These are phyloP conservation scores for Sarcophaga caerulescens DNA, from an alignment of 2,888 invertebrate genomes.

Conservation along the genomic window DNA sequence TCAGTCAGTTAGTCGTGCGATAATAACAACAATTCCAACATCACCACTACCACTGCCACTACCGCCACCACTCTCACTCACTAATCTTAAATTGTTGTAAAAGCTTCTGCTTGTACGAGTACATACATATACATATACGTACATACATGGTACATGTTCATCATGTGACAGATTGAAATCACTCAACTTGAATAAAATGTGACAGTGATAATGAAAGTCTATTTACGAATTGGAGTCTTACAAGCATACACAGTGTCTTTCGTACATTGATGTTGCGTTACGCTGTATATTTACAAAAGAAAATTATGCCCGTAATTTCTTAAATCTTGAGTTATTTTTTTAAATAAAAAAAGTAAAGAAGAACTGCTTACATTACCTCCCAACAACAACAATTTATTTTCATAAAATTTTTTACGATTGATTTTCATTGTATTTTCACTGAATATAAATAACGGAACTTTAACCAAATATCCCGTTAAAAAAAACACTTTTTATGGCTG, in stretches of 20 bases:
- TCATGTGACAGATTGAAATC: conserved; percentile 80
- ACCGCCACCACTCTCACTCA: background rate
- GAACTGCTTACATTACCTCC: background rate
- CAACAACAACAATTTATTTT: too few relatives aligned
- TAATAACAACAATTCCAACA: background rate
- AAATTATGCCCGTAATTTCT: background rate
- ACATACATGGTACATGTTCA: conserved; percentile 43
- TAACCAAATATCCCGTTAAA: too few relatives aligned
- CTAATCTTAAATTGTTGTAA: conserved; percentile 17
- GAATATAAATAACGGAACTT: too few relatives aligned
- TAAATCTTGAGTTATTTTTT: background rate
- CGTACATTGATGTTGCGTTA: background rate
- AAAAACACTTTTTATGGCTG: too few relatives aligned
- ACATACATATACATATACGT: conserved; percentile 1
- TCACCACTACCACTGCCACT: background rate
- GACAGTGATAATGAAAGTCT: conserved; percentile 72
- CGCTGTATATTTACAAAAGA: background rate
- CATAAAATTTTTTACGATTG: too few relatives aligned
- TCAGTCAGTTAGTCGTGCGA: background rate
- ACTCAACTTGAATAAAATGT: conserved; percentile 80
- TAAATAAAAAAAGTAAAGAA: background rate
- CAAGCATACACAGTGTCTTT: background rate
- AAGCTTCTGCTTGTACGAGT: background rate
- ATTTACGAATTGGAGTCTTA: conserved; percentile 53
- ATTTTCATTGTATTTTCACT: too few relatives aligned